Evolutionary conservation across 2,888 invertebrate genomes (phyloP), one percentile per base, ranked within the genome.

Genomic region (Apodemia duryi): DNA sequence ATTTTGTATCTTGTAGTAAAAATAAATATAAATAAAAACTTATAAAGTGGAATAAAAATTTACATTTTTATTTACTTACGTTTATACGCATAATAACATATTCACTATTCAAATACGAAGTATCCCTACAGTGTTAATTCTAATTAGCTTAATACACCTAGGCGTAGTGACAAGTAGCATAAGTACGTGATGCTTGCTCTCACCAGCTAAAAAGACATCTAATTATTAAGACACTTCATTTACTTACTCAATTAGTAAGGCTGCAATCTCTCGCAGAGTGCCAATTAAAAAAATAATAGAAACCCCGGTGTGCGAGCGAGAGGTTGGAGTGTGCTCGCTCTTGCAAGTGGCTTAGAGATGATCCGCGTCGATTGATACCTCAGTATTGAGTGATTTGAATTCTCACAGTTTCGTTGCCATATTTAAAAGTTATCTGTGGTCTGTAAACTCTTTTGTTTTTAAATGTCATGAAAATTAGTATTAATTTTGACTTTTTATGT

Each of bases 231-330:
- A 85, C 84, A 88, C 87, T 88, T 87, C 83, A 88, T 89, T 87
- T 88, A 87, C 83, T 89, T 86, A 86, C 82, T 87, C 87, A 90
- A 90, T 89, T 87, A 88, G 84, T 79, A 85, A 84, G 83, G 81
- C 82, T 83, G 83, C 82, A 80, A 84, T 84, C 83, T 82, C 82
- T 77, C 78, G 77, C 73, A 70, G 79, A 91, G 90, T 87, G 84
- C 88, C 91, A 91, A 91, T 91, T 91, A 91, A 91, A 90, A 64
- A 90, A 87, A 88, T 86, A 86, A 88, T 85, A 84, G 86, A 83
- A 79, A 75, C 79, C 82, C 78, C 79, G 73, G 75, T 74, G 83
- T 83, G 82, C 78, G 79, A 85, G 83, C 72, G 84, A 82, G 81
- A 86, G 73, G 73, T 71, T 77, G 66, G 76, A 81, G 78, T 67